Evolutionary conservation across 2,888 invertebrate species (phyloP).

Genomic region (Cantharis rustica): DNA sequence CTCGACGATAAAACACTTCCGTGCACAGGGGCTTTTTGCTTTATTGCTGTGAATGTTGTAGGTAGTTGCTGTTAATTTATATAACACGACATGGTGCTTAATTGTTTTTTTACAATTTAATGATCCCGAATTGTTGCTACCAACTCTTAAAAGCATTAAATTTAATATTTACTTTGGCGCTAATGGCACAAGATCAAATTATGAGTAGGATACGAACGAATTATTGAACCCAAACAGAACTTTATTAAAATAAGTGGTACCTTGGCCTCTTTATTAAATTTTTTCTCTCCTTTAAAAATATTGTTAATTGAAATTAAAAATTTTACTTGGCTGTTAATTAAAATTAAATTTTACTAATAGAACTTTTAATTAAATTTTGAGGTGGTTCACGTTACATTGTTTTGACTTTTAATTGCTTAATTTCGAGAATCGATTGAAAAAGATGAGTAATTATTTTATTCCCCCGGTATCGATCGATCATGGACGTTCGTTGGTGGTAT

Average conservation of each 20-base stretch:
- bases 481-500: neutral
- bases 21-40: conserved; percentile 40
- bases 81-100: neutral
- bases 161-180: neutral
- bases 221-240: neutral
- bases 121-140: neutral
- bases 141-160: neutral
- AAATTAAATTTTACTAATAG: neutral
- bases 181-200: neutral
- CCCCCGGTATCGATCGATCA: conserved; percentile 24
- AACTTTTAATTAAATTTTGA: conserved; percentile 1
- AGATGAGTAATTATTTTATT: conserved; percentile 7
- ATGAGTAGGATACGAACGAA: neutral
- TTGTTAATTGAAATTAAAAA: neutral
- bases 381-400: neutral
- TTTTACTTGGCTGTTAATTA: neutral
- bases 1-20: conserved; percentile 47
- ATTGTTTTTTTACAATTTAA: conserved; percentile 2
- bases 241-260: neutral
- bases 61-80: conserved; percentile 44
- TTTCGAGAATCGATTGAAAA: neutral
- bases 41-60: conserved; percentile 44
- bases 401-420: neutral
- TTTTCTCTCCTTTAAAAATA: neutral
- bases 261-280: neutral